Evolutionary conservation across 2,113 vertebrate species (phyloP).

Genomic region (Phrynocephalus versicolor): DNA sequence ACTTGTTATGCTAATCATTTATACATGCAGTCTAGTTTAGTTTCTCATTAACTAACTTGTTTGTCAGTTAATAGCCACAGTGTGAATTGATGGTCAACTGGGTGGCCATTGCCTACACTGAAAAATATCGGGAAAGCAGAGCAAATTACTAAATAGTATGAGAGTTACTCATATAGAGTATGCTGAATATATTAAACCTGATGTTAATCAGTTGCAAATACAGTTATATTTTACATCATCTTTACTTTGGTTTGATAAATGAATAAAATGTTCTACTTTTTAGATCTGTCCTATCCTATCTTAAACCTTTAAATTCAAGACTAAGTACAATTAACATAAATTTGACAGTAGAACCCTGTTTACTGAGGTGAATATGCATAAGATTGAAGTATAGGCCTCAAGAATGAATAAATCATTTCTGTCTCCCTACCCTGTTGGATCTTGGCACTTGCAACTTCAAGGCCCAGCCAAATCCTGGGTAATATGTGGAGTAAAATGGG

Average conservation of each 20-base stretch:
- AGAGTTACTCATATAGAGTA: neutral
- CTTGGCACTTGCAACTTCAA: neutral
- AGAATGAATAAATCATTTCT: neutral
- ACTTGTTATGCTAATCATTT: slow-evolving; percentile 71
- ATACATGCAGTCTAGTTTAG: slow-evolving; percentile 71
- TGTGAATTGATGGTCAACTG: slow-evolving; percentile 43
- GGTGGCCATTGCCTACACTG: slow-evolving; percentile 41
- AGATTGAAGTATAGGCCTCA: too few species aligned
- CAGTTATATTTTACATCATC: neutral
- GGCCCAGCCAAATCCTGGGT: neutral
- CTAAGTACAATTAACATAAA: too few species aligned
- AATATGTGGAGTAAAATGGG: neutral
- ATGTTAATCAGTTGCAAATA: neutral
- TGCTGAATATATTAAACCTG: neutral
- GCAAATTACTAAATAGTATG: neutral
- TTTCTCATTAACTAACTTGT: slow-evolving; percentile 69
- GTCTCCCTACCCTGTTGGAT: neutral
- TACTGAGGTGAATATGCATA: too few species aligned
- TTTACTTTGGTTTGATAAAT: neutral
- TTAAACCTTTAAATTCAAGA: too few species aligned
- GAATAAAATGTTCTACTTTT: neutral
- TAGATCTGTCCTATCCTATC: too few species aligned
- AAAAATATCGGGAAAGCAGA: neutral
- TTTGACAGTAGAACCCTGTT: too few species aligned
- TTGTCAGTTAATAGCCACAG: slow-evolving; percentile 56